Evolutionary conservation across 2,888 invertebrate genomes (phyloP), one percentile per base, ranked within the genome.

Genomic region (Aethes cnicana): DNA sequence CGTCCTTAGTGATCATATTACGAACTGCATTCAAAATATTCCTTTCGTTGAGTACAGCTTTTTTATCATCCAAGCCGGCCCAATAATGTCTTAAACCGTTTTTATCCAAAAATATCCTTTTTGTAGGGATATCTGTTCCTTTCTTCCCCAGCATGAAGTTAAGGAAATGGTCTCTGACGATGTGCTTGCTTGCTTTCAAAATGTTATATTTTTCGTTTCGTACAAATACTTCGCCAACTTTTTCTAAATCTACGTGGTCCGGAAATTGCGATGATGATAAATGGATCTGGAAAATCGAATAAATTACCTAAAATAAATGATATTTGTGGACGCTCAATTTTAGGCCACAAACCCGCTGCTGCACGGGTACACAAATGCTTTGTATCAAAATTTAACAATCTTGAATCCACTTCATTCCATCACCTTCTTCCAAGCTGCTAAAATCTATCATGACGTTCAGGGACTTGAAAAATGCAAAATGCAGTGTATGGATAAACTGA

Each of bases 21-120:
- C 17, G 14, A 1, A 32, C 4, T n/a, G 4, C 1, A 35, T n/a
- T 2, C 9, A 17, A 17, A n/a, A 18, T 12, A 35, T 35, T 18
- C 3, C 5, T 1, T 8, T 12, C 28, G 6, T 12, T 8, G 3
- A 16, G 8, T 5, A 9, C 41, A 1, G 69, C 55, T 56, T 74
- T 53, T 1, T 53, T 44, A 5, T 63, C 32, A 11, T 69, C 62
- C 16, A 80, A 62, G 1, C 71, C 69, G 39, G 58, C 64, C 87
- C 87, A 87, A 17, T 55, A 63, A 62, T 86, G 86, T 53, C 81
- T 65, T 1, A 83, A 70, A 0, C 85, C 82, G 49, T 82, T 78
- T 4, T 66, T 59, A 42, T 85, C 85, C 1, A 84, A 43, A 46
- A 77, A 79, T 7, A 83, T 21, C 50, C 68, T 68, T 14, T 65